These are phyloP conservation scores for Vanessa tameamea DNA, from an alignment of 1,140 invertebrate genomes.

Conservation along the genomic window DNA sequence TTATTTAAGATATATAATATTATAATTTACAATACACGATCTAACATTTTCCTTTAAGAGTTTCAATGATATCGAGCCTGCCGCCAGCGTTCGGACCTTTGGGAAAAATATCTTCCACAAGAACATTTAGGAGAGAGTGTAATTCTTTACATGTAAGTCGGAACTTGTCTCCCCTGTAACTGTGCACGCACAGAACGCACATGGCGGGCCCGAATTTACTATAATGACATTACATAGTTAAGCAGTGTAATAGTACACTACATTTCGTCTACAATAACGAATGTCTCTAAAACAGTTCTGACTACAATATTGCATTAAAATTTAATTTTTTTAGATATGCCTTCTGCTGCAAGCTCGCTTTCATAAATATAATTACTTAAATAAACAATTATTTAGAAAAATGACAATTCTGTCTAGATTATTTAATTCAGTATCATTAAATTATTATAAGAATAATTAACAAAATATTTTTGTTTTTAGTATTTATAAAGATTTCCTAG, in stretches of 20 bases:
- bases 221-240: conserved; percentile 14
- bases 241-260: conserved; percentile 18
- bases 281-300: conserved; percentile 16
- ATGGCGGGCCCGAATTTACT: neutral
- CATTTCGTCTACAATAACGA: conserved; percentile 25
- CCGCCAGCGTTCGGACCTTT: too few relatives aligned
- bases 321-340: conserved; percentile 33
- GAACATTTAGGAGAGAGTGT: too few relatives aligned
- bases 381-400: neutral
- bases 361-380: conserved; percentile 1
- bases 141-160: too few relatives aligned
- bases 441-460: too few relatives aligned
- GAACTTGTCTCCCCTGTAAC: too few relatives aligned
- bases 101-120: too few relatives aligned
- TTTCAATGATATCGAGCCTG: neutral
- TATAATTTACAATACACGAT: conserved; percentile 8
- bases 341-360: conserved; percentile 29
- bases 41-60: conserved; percentile 1
- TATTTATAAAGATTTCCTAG: too few relatives aligned
- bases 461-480: too few relatives aligned
- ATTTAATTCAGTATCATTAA: neutral
- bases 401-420: neutral
- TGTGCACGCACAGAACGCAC: too few relatives aligned
- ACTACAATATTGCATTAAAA: conserved; percentile 18
- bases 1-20: conserved; percentile 1